Evolutionary conservation across 1,140 invertebrate species (phyloP).

Genomic region (Drosophila sproati): DNA sequence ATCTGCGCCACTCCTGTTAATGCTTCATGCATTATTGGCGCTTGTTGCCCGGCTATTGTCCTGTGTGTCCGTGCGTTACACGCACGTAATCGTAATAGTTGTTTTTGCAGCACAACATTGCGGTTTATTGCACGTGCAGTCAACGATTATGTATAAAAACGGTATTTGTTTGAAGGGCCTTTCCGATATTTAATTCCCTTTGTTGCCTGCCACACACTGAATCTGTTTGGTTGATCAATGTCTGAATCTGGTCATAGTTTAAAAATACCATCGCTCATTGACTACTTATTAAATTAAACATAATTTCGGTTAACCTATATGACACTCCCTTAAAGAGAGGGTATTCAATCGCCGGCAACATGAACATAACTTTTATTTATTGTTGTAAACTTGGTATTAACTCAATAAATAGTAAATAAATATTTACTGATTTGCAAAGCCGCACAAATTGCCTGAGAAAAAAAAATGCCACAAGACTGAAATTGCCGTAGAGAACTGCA

Average conservation of each 20-base stretch:
- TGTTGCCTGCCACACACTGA: not conserved
- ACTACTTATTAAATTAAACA: constrained; percentile 1
- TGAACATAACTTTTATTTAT: not conserved
- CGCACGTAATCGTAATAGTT: constrained; percentile 69
- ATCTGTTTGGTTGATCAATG: not conserved
- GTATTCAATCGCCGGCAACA: not conserved
- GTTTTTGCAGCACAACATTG: constrained; percentile 59
- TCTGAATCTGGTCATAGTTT: not conserved
- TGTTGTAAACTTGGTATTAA: not conserved
- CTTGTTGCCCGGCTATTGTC: constrained; percentile 10
- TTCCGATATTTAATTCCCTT: constrained; percentile 47
- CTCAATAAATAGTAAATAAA: constrained; percentile 27
- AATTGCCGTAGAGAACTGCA: constrained; percentile 17
- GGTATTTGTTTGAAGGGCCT: constrained; percentile 66
- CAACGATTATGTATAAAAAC: constrained; percentile 61
- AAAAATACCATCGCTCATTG: not conserved
- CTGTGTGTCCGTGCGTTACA: constrained; percentile 38
- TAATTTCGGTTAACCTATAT: not conserved
- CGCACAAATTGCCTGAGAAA: constrained; percentile 19
- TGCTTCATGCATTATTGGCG: constrained; percentile 66
- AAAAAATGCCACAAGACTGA: constrained; percentile 34
- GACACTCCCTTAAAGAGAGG: not conserved
- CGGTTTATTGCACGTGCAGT: constrained; percentile 69
- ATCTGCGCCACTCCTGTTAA: constrained; percentile 64
- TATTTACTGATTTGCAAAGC: constrained; percentile 19